phyloP scores from a whole-genome alignment of 2,113 vertebrate species.

The Puntigrus tetrazona region DNA sequence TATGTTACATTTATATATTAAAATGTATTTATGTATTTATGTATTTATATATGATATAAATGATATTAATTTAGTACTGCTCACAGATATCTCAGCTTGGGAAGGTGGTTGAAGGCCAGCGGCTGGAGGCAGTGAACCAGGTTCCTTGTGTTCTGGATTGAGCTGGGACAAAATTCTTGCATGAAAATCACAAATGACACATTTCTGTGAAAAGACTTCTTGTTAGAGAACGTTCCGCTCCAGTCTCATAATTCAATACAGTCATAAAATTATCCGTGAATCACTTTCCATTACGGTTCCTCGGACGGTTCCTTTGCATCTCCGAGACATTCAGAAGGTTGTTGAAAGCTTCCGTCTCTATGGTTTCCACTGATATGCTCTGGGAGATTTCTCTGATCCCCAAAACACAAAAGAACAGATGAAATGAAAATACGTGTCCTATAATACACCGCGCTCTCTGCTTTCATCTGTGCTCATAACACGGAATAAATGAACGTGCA shows the following conservation, averaged over 20 bases:
- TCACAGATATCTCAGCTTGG: slow-evolving; percentile 85
- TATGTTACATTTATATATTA: no score
- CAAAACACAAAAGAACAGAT: slow-evolving; percentile 13
- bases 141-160: slow-evolving; percentile 84
- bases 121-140: slow-evolving; percentile 75
- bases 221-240: not conserved
- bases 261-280: not conserved
- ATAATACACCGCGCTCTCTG: no score
- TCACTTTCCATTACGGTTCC: not conserved
- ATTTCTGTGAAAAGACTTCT: not conserved
- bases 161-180: slow-evolving; percentile 68
- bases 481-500: not conserved
- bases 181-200: not conserved
- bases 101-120: slow-evolving; percentile 84
- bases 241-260: not conserved
- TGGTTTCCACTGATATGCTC: slow-evolving; percentile 67
- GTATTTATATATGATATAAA: no score
- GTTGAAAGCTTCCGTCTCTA: slow-evolving; percentile 67
- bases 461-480: no score
- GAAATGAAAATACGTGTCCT: not conserved
- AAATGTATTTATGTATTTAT: no score
- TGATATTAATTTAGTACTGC: no score
- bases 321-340: slow-evolving; percentile 67
- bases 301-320: slow-evolving; percentile 61
- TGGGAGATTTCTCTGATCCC: slow-evolving; percentile 69